Base-by-base conservation (phyloP, 2,888 invertebrate genomes). In the Xanthia icteritia region DNA sequence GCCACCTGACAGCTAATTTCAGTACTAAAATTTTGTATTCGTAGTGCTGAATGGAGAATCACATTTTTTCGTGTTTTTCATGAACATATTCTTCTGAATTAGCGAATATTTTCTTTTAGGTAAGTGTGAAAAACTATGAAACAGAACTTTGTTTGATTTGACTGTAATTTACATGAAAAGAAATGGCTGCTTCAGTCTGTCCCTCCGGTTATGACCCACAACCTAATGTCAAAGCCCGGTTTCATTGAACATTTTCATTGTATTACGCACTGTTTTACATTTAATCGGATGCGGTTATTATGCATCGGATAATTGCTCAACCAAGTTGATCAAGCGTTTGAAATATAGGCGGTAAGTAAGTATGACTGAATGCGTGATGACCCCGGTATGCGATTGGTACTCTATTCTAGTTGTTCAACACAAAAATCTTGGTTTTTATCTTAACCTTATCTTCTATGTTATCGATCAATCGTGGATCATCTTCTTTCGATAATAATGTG, bases 1-100 rank as follows among this genome's bases (percentile, higher is more conserved):
- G 94, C 95, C 92, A 92, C 91, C 95, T 94, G 81, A 88, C 89
- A 92, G 87, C 73, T 84, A 87, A 87, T 87, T 92, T 92, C 88
- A 95, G 95, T 96, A 95, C 94, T 94, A 95, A 94, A 94, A 96
- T 94, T 96, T 96, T 96, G 96, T 96, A 96, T 96, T 97, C 96
- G 96, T 96, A 96, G 96, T 96, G 94, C 94, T 95, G 96, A 94
- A 95, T 96, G 96, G 95, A 94, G 93, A 94, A 95, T 93, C 95
- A 96, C 96, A 95, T 95, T 96, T 96, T 95, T 93, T 94, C 92
- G 93, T 94, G 94, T 95, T 96, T 96, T 95, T 93, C 93, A 96
- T 97, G 96, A 97, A 92, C 94, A 90, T 91, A 93, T 94, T 93
- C 93, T 94, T 93, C 92, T 95, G 92, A 95, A 94, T 93, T 92